These are phyloP conservation scores for Bombus fervidus DNA, from an alignment of 1,140 invertebrate genomes.

Conservation along the genomic window DNA sequence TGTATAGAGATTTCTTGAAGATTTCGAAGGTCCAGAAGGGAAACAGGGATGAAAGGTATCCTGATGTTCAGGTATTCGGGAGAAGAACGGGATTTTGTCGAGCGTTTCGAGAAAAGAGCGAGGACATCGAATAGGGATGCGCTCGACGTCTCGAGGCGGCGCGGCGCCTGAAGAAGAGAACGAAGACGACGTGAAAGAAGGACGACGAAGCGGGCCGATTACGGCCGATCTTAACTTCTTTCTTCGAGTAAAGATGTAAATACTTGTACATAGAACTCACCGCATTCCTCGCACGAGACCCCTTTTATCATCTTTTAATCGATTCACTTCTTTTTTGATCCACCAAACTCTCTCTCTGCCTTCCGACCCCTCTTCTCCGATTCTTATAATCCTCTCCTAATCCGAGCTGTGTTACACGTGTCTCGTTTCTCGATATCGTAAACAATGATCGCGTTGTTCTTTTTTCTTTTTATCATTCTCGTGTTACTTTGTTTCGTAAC, in stretches of 20 bases:
- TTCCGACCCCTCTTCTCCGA: neutral
- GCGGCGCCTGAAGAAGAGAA: neutral
- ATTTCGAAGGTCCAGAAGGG: neutral
- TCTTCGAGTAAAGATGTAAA: slow-evolving; percentile 71
- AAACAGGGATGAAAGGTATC: neutral
- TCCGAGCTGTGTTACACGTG: slow-evolving; percentile 20
- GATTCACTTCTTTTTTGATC: neutral
- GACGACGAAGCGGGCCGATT: slow-evolving; percentile 5
- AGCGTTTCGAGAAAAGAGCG: neutral
- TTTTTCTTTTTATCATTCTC: neutral
- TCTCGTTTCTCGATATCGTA: neutral
- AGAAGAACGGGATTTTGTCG: neutral
- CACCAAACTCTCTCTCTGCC: neutral
- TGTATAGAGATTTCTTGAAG: slow-evolving; percentile 15
- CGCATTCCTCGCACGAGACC: slow-evolving; percentile 75
- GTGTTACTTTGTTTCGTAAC: neutral
- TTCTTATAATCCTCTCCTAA: slow-evolving; percentile 27
- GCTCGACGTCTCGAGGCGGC: neutral
- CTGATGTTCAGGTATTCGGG: neutral
- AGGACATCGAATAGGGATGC: neutral
- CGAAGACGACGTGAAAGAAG: slow-evolving; percentile 16
- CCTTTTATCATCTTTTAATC: slow-evolving; percentile 37
- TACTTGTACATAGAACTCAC: slow-evolving; percentile 77
- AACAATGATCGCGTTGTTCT: slow-evolving; percentile 10
- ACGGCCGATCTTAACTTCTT: slow-evolving; percentile 32